phyloP scores from a whole-genome alignment of 2,888 invertebrate genomes.

The Epinotia ramella region DNA sequence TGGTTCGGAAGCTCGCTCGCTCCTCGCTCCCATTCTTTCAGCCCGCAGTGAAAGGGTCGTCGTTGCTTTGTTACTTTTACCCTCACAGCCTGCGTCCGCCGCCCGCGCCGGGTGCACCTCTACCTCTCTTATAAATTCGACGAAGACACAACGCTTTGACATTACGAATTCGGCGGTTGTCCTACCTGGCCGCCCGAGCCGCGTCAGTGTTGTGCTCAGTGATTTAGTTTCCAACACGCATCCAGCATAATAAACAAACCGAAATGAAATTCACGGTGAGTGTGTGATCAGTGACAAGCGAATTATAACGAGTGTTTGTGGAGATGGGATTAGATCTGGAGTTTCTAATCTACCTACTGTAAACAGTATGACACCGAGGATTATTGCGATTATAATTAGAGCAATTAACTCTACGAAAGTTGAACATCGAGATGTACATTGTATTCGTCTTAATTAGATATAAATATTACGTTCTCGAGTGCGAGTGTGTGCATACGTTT shows the following conservation, averaged over 20 bases:
- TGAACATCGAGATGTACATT: slow-evolving; percentile 12
- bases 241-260: slow-evolving; percentile 70
- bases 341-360: slow-evolving; percentile 40
- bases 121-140: slow-evolving; percentile 83
- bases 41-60: slow-evolving; percentile 83
- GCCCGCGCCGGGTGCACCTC: slow-evolving; percentile 63
- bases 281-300: slow-evolving; percentile 61
- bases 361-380: slow-evolving; percentile 20
- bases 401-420: slow-evolving; percentile 24
- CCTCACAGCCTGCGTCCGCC: slow-evolving; percentile 65
- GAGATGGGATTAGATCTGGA: slow-evolving; percentile 34
- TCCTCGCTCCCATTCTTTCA: slow-evolving; percentile 81
- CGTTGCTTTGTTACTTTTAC: slow-evolving; percentile 81
- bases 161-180: slow-evolving; percentile 84
- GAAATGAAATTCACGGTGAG: slow-evolving; percentile 85
- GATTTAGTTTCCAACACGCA: slow-evolving; percentile 78
- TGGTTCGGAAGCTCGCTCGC: slow-evolving; percentile 72
- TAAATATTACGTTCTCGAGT: neutral
- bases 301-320: slow-evolving; percentile 44
- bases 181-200: slow-evolving; percentile 73
- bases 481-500: neutral
- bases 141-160: slow-evolving; percentile 79
- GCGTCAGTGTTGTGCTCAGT: slow-evolving; percentile 68
- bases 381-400: slow-evolving; percentile 23
- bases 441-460: slow-evolving; percentile 20